Evolutionary conservation across 2,113 vertebrate genomes (phyloP), one percentile per base, ranked within the genome.

Genomic region (Seriola aureovittata): DNA sequence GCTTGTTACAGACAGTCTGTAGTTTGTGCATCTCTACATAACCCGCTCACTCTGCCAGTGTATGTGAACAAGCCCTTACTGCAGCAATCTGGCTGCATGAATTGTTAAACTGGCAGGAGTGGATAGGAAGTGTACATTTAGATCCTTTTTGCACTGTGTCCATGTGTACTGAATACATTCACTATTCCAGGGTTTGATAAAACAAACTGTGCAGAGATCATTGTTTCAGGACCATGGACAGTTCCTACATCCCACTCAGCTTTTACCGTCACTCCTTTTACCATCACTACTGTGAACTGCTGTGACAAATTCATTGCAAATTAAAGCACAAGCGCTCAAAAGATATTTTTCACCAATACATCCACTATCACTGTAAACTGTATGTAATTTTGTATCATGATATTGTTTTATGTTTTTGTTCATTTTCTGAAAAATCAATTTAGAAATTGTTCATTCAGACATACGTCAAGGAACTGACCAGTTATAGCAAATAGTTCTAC

Each of bases 161-260:
- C 55, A 13, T 16, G 34, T 74, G 55, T 57, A 19, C 62, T 73
- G 34, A 71, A 68, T 34, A 40, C 5, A 1, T 17, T n/a, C n/a
- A 2, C 12, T 62, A 5, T 36, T 75, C n/a, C 50, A 58, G 21
- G 29, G 19, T 62, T 38, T 14, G 46, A 54, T 10, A 19, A 14
- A 59, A 63, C 1, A 32, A 11, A 54, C 46, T 50, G 12, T 60
- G 80, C 29, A 52, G 59, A 54, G 23, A 59, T 46, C 14, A 36
- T n/a, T 71, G 58, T 80, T 87, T 88, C 87, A 91, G 89, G 17
- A 92, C 85, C 62, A 10, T 55, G 89, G 87, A 92, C 74, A 91
- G 87, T 13, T 87, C 81, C 34, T 13, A 1, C 38, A 32, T 4
- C 8, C 21, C 4, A 25, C 66, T 23, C 2, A 16, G 54, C 66